Evolutionary conservation across 2,113 vertebrate genomes (phyloP).

Genomic region (Cavia porcellus): DNA sequence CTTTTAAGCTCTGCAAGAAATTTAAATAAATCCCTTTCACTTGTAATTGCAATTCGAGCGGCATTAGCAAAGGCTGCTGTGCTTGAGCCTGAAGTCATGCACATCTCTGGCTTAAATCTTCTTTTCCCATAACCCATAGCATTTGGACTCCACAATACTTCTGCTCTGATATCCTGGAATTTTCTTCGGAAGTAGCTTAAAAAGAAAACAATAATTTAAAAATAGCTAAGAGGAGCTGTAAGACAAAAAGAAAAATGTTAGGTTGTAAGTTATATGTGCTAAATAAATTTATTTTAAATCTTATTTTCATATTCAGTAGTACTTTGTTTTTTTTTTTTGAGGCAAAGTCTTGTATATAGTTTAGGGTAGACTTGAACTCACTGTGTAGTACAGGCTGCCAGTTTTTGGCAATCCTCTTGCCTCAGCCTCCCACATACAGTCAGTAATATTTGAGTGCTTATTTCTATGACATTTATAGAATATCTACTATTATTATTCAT

Average conservation of each 20-base stretch:
- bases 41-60: constrained; percentile 59
- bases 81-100: constrained; percentile 28
- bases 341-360: background rate
- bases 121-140: constrained; percentile 1
- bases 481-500: background rate
- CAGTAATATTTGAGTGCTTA: background rate
- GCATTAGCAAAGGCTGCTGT: constrained; percentile 63
- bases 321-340: background rate
- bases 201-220: constrained; percentile 56
- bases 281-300: constrained; percentile 32
- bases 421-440: background rate
- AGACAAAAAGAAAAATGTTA: constrained; percentile 4
- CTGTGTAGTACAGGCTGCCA: background rate
- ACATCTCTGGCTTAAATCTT: background rate
- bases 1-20: constrained; percentile 73
- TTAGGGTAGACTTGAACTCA: background rate
- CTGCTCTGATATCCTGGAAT: constrained; percentile 63
- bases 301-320: constrained; percentile 34
- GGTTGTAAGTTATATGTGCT: constrained; percentile 32
- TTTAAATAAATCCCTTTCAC: constrained; percentile 68
- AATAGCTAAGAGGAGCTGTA: constrained; percentile 23
- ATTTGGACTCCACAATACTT: background rate
- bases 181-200: constrained; percentile 83
- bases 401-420: background rate
- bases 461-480: constrained; percentile 24